Base-by-base conservation (phyloP, 2,113 vertebrate genomes). In the Oceanites oceanicus region DNA sequence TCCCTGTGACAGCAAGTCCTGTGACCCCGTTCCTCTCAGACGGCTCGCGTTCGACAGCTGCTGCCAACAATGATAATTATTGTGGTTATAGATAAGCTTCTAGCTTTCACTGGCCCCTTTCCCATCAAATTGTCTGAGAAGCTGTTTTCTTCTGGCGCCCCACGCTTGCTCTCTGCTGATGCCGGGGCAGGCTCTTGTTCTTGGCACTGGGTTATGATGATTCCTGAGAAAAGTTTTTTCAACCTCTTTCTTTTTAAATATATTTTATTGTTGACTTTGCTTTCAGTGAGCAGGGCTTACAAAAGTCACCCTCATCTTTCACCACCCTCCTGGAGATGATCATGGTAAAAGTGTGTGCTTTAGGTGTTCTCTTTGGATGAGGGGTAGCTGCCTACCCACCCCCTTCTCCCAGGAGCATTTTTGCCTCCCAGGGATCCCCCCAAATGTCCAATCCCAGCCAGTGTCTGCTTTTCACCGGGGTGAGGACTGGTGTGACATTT, bases 71-170 rank as follows among this genome's bases (percentile, higher is more conserved):
- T 91, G 91, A 88, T 97, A 91, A 95, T 97, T 97, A 94, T 78
- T 93, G 80, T 77, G 83, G 91, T 95, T 96, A 88, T 67, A 97
- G 96, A 97, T 94, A 96, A 96, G 93, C 91, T 96, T 97, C 93
- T 66, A 97, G 80, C 88, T 97, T 95, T 97, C 94, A 68, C 96
- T 97, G 97, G 97, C 95, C 96, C 80, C 94, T 94, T 98, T 97
- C 95, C 95, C 93, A 92, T 95, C 76, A n/a, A 58, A 53, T 97
- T 91, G 94, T 92, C 94, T 92, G 95, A 97, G 94, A 93, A 97
- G 94, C 91, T 96, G 76, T 97, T 98, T 96, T 87, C 68, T 97
- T 88, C 97, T 96, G 95, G 81, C 93, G 47, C 62, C 87, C 73
- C 20, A 9, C 21, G 34, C 95, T 83, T 74, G 81, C 82, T 97